Conservation (phyloP, 2,797 vertebrate species). For the Garrulus glandarius region DNA sequence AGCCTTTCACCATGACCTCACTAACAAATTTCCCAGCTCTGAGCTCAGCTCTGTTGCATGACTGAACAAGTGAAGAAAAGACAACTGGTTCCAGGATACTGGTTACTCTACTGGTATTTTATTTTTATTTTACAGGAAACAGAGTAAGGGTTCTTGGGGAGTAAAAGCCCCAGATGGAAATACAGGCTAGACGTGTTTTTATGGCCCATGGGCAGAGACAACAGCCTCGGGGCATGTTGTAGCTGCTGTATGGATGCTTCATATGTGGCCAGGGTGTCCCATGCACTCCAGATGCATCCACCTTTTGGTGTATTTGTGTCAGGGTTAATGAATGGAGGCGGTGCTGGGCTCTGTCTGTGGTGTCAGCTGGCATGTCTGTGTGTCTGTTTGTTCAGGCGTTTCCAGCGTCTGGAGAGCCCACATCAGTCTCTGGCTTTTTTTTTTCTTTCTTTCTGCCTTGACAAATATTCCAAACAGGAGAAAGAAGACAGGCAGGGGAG, state of each 20-base stretch:
- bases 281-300: neutral
- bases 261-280: neutral
- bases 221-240: fast-evolving
- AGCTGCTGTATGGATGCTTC: neutral
- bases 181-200: neutral
- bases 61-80: slow-evolving; percentile 4
- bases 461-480: neutral
- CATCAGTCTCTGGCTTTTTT: neutral
- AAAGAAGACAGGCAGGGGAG: neutral
- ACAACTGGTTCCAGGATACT: neutral
- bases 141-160: neutral
- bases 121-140: neutral
- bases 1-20: slow-evolving; percentile 36
- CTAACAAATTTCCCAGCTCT: slow-evolving; percentile 1
- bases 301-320: neutral
- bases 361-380: neutral
- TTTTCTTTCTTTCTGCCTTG: fast-evolving
- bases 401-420: neutral
- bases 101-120: neutral
- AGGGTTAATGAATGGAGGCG: neutral
- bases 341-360: neutral
- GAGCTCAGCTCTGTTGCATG: neutral
- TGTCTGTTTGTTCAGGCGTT: neutral
- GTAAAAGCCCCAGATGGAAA: neutral
- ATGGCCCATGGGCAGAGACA: neutral